phyloP scores from a whole-genome alignment of 1,140 invertebrate species.

The Drosophila kanapiae region DNA sequence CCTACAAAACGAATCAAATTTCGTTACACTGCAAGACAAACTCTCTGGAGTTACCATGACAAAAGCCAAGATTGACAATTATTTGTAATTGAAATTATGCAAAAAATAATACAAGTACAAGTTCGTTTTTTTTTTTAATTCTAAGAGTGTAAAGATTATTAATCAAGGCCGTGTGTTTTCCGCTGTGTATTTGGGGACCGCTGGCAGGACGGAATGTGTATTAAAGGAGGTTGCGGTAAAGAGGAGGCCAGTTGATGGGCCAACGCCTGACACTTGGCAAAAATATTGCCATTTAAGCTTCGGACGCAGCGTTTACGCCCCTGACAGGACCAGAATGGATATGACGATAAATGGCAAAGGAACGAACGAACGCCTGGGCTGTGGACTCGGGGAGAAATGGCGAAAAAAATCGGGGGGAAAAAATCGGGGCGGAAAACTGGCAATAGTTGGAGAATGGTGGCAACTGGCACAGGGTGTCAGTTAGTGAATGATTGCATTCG shows the following conservation, averaged over 20 bases:
- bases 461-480: conserved; percentile 35
- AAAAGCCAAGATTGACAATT: no score
- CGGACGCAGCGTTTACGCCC: conserved; percentile 73
- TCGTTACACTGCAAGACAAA: neutral
- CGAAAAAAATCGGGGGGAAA: neutral
- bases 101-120: neutral
- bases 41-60: no score
- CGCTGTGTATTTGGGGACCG: neutral
- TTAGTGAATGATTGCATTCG: conserved; percentile 68
- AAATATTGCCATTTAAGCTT: conserved; percentile 79
- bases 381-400: neutral
- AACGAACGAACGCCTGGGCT: neutral
- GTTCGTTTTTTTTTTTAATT: neutral
- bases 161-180: neutral
- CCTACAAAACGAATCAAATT: conserved; percentile 53
- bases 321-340: conserved; percentile 59
- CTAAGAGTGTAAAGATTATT: no score
- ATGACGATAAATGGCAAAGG: conserved; percentile 41
- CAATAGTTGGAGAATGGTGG: neutral
- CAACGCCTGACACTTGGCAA: conserved; percentile 69
- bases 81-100: no score
- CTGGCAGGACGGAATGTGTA: neutral
- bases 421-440: neutral
- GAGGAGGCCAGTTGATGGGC: conserved; percentile 60
- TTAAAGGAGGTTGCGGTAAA: conserved; percentile 6